Percentiles rank a stretch among this genome's conserved stretches.
Evolutionary conservation across 1,140 invertebrate genomes (phyloP).

Genomic region (Cotesia vestalis): DNA sequence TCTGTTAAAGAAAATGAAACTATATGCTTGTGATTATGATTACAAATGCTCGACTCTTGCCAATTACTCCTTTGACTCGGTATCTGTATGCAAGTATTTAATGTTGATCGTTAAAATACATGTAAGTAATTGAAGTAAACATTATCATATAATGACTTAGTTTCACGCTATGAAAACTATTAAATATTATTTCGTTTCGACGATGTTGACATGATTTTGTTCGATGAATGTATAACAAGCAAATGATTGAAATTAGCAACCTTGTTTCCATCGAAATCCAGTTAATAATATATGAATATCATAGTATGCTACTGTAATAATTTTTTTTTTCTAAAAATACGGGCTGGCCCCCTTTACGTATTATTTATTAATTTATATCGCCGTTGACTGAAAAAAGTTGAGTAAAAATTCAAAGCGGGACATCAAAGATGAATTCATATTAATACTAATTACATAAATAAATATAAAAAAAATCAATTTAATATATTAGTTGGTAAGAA

Average conservation of each 20-base stretch:
- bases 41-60: not conserved
- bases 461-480: constrained; percentile 6
- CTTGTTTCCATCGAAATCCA: not conserved
- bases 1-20: not conserved
- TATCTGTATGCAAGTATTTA: constrained; percentile 1
- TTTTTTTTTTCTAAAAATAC: constrained; percentile 19
- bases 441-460: not conserved
- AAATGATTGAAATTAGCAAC: not conserved
- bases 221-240: not conserved
- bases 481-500: constrained; percentile 3
- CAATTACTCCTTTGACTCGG: not conserved
- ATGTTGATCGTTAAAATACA: constrained; percentile 15
- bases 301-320: constrained; percentile 19
- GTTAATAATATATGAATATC: not conserved
- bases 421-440: constrained; percentile 11
- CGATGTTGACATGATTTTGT: not conserved
- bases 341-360: constrained; percentile 35
- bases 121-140: not conserved
- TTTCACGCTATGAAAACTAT: constrained; percentile 12
- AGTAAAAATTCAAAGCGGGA: not conserved
- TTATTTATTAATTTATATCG: constrained; percentile 39
- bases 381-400: constrained; percentile 39
- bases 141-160: constrained; percentile 13
- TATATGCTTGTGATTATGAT: not conserved
- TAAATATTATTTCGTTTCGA: not conserved